Base-by-base conservation (phyloP, 2,113 vertebrate genomes). In the Tachysurus vachellii region DNA sequence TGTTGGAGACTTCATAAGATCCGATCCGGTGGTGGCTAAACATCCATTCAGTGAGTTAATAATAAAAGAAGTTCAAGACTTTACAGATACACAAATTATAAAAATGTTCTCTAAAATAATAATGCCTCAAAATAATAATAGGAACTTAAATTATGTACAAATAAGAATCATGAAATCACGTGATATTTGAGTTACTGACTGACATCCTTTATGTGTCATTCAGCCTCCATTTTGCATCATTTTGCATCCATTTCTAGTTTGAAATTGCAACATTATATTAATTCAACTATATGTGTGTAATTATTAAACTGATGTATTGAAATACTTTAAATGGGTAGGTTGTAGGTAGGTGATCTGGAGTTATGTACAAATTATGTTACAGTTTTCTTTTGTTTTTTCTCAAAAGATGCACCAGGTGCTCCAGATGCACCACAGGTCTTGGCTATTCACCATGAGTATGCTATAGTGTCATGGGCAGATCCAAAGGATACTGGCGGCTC, bases 401-500 rank as follows among this genome's bases (percentile, higher is more conserved):
- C 68, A 93, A 68, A 91, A 99, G 98, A 99, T 95, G 98, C 98
- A 47, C 98, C 98, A 3, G 98, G 96, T 93, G 97, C 98, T 77
- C 97, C 98, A 88, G 95, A 97, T 92, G 96, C 97, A 92, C 98
- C 98, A 91, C 95, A 94, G 80, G 97, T 99, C 73, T 89, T 96
- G 87, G 95, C 93, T 88, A 96, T 98, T 85, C 96, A 95, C 31
- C 97, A 97, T 80, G 98, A 99, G 88, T 97, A 96, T 66, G 98
- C 96, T 85, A 95, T 97, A 90, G 90, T 99, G 90, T 96, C 94
- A 66, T 99, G 98, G 98, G 93, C 92, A 57, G 98, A 99, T 91
- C 98, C 98, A 86, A 98, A 87, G 85, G 97, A 96, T 93, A 97
- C 93, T 23, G 98, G 98, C 88, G 98, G 98, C 36, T 99, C 98